Evolutionary conservation across 2,888 invertebrate species (phyloP).

Genomic region (Leptarthrus brevirostris): DNA sequence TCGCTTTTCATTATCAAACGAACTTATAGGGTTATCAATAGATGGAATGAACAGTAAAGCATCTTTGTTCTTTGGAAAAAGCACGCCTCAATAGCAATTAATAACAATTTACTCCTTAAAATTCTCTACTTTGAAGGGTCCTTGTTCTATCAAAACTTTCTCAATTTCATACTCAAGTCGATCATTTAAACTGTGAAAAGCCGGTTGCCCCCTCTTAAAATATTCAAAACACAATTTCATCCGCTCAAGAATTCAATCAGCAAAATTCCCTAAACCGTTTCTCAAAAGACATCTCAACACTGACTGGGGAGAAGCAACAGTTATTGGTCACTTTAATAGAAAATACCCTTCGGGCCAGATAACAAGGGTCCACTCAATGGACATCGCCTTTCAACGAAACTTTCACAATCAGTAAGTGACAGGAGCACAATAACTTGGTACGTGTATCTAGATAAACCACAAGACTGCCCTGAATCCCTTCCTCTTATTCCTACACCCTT

Average conservation of each 20-base stretch:
- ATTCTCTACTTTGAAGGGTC: no score
- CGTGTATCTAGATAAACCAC: slow-evolving; percentile 25
- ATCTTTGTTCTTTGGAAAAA: no score
- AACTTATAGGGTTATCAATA: no score
- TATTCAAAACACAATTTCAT: slow-evolving; percentile 48
- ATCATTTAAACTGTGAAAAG: background rate
- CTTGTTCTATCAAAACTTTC: no score
- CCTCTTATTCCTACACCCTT: background rate
- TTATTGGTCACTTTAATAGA: slow-evolving; percentile 49
- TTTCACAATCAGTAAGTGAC: slow-evolving; percentile 45
- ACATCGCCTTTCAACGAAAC: slow-evolving; percentile 36
- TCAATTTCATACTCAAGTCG: background rate
- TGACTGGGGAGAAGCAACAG: slow-evolving; percentile 29
- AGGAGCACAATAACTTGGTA: slow-evolving; percentile 32
- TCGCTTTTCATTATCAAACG: no score
- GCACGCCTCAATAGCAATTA: no score
- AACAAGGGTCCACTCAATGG: slow-evolving; percentile 48
- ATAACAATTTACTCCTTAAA: no score
- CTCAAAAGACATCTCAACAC: slow-evolving; percentile 17
- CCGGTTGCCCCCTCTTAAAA: slow-evolving; percentile 26
- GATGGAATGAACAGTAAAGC: no score
- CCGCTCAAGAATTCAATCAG: slow-evolving; percentile 49
- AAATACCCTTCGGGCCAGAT: slow-evolving; percentile 39
- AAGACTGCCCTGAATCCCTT: background rate
- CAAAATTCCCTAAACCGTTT: slow-evolving; percentile 31